Conservation (phyloP, 2,113 vertebrate species). For the Caloenas nicobarica region DNA sequence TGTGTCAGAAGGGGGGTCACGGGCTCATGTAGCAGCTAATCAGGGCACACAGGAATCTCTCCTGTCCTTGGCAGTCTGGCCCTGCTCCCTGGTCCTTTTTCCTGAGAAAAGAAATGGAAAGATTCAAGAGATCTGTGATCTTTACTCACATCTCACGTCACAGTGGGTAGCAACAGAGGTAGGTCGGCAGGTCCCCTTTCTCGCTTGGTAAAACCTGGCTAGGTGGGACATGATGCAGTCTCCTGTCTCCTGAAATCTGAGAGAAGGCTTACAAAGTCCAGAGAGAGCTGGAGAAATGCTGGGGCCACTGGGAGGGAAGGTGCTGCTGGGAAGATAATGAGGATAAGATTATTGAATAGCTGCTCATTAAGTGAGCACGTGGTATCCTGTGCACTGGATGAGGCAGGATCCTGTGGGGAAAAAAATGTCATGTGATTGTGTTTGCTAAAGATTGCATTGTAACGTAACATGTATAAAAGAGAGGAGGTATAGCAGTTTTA, state of each 20-base stretch:
- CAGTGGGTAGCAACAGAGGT: background rate
- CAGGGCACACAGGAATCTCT: background rate
- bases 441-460: background rate
- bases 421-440: background rate
- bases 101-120: background rate
- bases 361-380: background rate
- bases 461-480: background rate
- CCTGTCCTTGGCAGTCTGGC: background rate
- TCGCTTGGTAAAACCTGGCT: background rate
- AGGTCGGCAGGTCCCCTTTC: background rate
- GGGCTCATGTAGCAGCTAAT: background rate
- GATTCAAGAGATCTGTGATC: background rate
- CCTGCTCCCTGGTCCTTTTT: background rate
- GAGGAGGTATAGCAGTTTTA: background rate
- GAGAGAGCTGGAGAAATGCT: background rate
- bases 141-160: background rate
- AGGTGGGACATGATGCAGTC: background rate
- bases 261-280: background rate
- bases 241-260: background rate
- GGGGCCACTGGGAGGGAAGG: background rate
- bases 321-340: background rate
- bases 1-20: background rate
- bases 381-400: background rate
- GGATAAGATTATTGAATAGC: background rate
- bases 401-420: background rate